Evolutionary conservation across 1,140 invertebrate genomes (phyloP).

Genomic region (Berghia stephanieae): DNA sequence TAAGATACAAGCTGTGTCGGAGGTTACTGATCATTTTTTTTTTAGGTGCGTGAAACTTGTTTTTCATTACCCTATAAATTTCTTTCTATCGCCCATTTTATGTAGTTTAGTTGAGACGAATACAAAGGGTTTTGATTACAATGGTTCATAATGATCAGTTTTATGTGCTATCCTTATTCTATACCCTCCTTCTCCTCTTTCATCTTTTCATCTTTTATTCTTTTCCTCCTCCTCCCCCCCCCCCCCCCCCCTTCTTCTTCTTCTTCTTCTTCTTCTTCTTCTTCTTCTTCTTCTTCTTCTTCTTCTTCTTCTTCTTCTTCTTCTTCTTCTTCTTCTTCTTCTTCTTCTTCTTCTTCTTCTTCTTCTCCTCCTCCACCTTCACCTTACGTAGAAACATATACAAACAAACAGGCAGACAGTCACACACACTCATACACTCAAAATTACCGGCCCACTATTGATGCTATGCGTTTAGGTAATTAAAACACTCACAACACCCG

Average conservation of each 20-base stretch:
- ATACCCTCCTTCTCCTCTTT: neutral
- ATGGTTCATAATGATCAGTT: no score
- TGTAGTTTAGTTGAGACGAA: no score
- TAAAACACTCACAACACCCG: neutral
- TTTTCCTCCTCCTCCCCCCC: neutral
- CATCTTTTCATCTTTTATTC: neutral
- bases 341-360: neutral
- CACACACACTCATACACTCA: neutral
- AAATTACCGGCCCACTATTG: neutral
- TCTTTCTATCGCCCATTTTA: no score
- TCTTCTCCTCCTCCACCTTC: neutral
- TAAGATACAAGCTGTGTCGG: no score
- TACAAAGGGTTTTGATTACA: no score
- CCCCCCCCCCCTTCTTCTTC: neutral
- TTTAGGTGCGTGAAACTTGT: no score
- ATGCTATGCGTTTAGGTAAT: neutral
- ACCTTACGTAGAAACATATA: neutral
- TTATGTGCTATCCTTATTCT: neutral
- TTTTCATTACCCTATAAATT: no score
- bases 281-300: neutral
- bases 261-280: neutral
- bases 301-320: neutral
- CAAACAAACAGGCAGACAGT: neutral
- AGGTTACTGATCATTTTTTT: no score
- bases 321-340: neutral